Base-by-base conservation (phyloP, 1,140 invertebrate genomes). In the Anagrus nilaparvatae region DNA sequence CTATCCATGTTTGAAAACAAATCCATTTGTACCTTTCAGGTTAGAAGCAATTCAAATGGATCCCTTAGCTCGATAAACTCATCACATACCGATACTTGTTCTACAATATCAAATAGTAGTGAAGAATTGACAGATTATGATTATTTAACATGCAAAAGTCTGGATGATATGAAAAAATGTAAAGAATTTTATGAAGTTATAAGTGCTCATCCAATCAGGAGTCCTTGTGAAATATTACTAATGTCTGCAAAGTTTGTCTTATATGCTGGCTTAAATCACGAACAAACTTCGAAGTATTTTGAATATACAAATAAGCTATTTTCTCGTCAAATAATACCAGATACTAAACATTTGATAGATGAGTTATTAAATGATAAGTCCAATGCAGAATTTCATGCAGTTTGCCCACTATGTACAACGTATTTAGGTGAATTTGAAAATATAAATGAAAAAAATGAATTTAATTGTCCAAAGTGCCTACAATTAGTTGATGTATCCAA, bases 361-460 rank as follows among this genome's bases (percentile, higher is more conserved):
- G 43, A 47, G 40, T 27, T 47, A 28, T 47, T 43, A 18, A 20
- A 43, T 33, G 23, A 32, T 12, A 20, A 13, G 9, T 3, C 33
- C 28, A n/a, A 38, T 18, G 25, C 39, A 12, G 40, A 21, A 8
- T 34, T 38, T 27, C 31, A 43, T 43, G 40, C 40, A n/a, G 28
- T 28, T 16, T 43, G 46, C 21, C 31, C 24, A 10, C 18, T n/a
- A 10, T 46, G 44, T 40, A 29, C 29, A 14, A 40, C 14, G 20
- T 46, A 46, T 24, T 24, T 34, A 20, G 23, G 21, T 13, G 24
- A 25, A 23, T 40, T 35, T 40, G 25, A 34, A 7, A 7, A 17
- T 21, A 6, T 31, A 10, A 4, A 16, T 16, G 29, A 7, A 16
- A 16, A 16, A 5, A 16, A 30, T 7, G 17, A 7, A 40, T 28